Evolutionary conservation across 2,888 invertebrate species (phyloP).

Genomic region (Timandra comae): DNA sequence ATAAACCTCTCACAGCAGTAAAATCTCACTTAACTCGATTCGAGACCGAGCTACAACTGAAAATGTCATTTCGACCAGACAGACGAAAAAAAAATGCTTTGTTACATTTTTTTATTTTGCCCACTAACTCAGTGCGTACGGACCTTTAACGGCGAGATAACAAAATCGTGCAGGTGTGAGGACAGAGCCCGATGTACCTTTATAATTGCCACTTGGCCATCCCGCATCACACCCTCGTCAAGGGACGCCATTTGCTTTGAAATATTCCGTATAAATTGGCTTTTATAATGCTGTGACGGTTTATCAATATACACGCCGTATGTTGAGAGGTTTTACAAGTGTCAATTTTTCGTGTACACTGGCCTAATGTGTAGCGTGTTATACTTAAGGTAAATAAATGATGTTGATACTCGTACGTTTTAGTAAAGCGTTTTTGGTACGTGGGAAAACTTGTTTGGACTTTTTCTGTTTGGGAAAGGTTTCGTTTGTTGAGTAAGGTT

Average conservation of each 20-base stretch:
- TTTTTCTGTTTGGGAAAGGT: no score
- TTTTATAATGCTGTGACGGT: constrained; percentile 39
- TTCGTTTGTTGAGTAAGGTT: no score
- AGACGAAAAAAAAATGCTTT: no score
- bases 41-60: no score
- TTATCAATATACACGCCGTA: constrained; percentile 33
- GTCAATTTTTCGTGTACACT: constrained; percentile 4
- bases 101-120: constrained; percentile 1
- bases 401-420: no score
- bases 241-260: constrained; percentile 42
- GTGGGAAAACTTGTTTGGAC: no score
- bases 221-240: constrained; percentile 64
- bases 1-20: no score
- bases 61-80: no score
- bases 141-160: constrained; percentile 8
- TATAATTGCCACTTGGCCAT: constrained; percentile 53
- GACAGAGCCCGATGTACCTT: constrained; percentile 22
- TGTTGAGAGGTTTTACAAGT: constrained; percentile 13
- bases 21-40: no score
- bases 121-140: not conserved
- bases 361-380: no score
- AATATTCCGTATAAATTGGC: constrained; percentile 51
- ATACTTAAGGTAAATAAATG: no score
- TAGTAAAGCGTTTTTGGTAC: no score
- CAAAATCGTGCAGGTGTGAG: constrained; percentile 32